Conservation (phyloP, 2,888 invertebrate species). For the Parasteatoda lunata region DNA sequence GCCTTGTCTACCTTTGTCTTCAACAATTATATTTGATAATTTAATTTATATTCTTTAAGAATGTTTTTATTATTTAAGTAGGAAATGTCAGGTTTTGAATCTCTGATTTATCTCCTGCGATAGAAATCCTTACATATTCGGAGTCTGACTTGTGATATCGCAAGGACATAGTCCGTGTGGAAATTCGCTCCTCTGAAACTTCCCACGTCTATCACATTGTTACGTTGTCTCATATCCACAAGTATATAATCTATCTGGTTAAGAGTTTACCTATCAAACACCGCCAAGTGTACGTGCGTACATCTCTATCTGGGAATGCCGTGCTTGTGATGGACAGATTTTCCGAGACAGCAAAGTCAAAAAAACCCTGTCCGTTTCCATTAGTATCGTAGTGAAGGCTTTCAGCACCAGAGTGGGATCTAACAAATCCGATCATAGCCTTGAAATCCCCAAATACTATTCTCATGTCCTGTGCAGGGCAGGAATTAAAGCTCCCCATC, state of each 20-base stretch:
- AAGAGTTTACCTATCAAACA: background rate
- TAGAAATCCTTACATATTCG: background rate
- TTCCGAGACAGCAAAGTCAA: no score
- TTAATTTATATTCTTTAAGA: slow-evolving; percentile 6
- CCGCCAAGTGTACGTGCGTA: no score
- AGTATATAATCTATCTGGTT: slow-evolving; percentile 3
- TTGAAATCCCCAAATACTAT: no score
- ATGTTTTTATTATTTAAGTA: background rate
- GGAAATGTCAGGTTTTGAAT: background rate
- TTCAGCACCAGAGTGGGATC: no score
- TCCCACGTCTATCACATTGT: slow-evolving; percentile 7
- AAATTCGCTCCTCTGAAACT: background rate
- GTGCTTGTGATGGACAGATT: no score
- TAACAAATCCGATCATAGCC: no score
- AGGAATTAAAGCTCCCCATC: no score
- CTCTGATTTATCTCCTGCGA: background rate
- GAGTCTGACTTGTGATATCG: background rate
- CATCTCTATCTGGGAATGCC: no score
- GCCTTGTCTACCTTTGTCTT: background rate
- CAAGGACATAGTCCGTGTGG: background rate
- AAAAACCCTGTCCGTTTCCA: no score
- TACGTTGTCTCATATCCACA: slow-evolving; percentile 1
- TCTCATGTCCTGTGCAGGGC: no score
- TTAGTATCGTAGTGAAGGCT: no score
- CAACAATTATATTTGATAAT: background rate